These are phyloP conservation scores for Cotesia congregata DNA, from an alignment of 2,888 invertebrate species.

Conservation along the genomic window DNA sequence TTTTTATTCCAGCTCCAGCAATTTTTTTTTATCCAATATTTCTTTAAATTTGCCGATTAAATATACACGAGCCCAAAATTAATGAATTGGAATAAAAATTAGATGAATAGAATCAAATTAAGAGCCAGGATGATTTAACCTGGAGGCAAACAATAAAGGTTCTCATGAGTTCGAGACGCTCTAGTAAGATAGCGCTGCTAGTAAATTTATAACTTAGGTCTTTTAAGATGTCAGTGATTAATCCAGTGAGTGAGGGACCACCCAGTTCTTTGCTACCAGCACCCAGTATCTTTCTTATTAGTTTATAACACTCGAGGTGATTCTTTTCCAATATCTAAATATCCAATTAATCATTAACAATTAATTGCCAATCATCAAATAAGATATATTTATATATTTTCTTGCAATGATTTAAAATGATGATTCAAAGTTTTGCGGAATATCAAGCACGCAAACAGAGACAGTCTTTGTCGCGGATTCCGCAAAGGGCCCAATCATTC, in stretches of 20 bases:
- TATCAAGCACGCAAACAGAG: constrained; percentile 53
- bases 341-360: background rate
- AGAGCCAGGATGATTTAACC: background rate
- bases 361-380: too few species aligned
- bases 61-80: background rate
- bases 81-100: background rate
- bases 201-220: constrained; percentile 64
- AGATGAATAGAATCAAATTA: background rate
- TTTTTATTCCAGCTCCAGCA: background rate
- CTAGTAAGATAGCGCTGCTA: constrained; percentile 50
- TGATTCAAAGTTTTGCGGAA: too few species aligned
- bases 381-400: too few species aligned
- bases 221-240: constrained; percentile 65
- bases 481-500: constrained; percentile 68
- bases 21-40: background rate
- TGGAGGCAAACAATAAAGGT: background rate
- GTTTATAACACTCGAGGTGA: background rate
- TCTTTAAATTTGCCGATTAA: background rate
- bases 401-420: too few species aligned
- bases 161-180: background rate
- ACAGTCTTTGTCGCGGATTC: constrained; percentile 64
- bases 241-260: constrained; percentile 67
- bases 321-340: background rate
- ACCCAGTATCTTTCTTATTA: background rate
- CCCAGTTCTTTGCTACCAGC: constrained; percentile 52